Base-by-base conservation (phyloP, 1,140 invertebrate genomes). In the Sitobion miscanthi region DNA sequence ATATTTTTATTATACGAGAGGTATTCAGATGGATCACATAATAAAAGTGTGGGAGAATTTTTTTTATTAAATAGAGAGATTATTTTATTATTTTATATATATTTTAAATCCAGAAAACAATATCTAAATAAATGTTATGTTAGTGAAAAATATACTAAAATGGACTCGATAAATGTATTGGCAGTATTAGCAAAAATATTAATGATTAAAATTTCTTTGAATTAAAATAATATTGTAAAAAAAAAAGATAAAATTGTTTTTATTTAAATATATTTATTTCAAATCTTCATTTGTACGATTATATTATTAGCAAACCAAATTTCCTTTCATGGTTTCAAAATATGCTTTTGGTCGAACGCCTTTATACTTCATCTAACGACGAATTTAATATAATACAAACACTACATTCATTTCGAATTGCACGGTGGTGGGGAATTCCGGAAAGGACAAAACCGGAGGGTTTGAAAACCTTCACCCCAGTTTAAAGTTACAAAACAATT, bases 181-280 rank as follows among this genome's bases (percentile, higher is more conserved):
- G 38, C 35, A 42, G 2, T 42, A 89, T 57, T 57, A 25, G 11
- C 0, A 23, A 57, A 54, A 89, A 57, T 35, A 57, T 30, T 2
- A 57, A n/a, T 6, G 2, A 88, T 35, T 38, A 38, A 21, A 89
- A 57, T 42, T 89, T 57, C 49, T 89, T 25, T 5, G 35, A 89
- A 42, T 54, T 25, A 54, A 89, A 89, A 89, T 57, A 89, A 25
- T 88, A 38, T 54, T 21, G 23, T 38, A 14, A 89, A 45, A 86
- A 25, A 86, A 83, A 2, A 57, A 89, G 23, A 89, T 52, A 25
- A 57, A 38, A 89, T 57, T 57, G 49, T 57, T 57, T 54, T 54
- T 89, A 89, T 89, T 89, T 57, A 89, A 54, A 89, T 89, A 89
- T 42, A 89, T 54, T 89, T 42, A 52, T 89, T 42, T 89, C 2